Conservation (phyloP, 2,113 vertebrate species). For the Megaleporinus macrocephalus region DNA sequence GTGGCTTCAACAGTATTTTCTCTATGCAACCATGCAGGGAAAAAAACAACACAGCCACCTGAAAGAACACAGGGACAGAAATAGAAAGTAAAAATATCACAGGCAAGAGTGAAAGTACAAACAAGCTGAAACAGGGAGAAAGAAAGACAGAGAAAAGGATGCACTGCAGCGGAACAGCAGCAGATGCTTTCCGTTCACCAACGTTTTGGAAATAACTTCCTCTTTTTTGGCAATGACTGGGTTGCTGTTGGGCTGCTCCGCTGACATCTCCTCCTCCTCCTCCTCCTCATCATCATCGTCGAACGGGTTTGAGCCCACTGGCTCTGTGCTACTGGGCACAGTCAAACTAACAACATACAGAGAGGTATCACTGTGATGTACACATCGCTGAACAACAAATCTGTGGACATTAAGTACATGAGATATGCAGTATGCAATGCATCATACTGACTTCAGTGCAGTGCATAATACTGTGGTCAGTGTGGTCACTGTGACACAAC, state of each 20-base stretch:
- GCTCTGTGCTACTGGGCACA: slow-evolving; percentile 84
- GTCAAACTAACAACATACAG: slow-evolving; percentile 87
- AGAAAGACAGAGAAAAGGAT: slow-evolving; percentile 14
- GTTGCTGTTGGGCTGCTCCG: slow-evolving; percentile 87
- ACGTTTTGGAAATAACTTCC: slow-evolving; percentile 93
- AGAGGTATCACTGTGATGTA: slow-evolving; percentile 82
- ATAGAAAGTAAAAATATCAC: slow-evolving; percentile 17
- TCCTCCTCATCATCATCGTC: slow-evolving; percentile 80
- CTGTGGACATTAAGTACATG: not conserved
- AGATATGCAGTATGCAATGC: not conserved
- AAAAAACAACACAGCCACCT: slow-evolving; percentile 56
- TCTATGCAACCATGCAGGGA: slow-evolving; percentile 67
- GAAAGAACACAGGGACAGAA: slow-evolving; percentile 25
- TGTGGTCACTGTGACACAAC: not conserved
- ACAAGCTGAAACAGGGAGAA: not conserved
- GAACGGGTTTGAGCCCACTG: slow-evolving; percentile 92
- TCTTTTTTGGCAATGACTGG: slow-evolving; percentile 90
- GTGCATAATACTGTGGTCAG: not conserved
- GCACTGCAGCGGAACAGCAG: not conserved
- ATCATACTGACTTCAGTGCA: not conserved
- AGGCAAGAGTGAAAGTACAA: not conserved
- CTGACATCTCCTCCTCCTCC: slow-evolving; percentile 70
- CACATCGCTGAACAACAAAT: slow-evolving; percentile 5
- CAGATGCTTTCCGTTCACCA: slow-evolving; percentile 84
- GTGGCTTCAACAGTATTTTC: slow-evolving; percentile 35